Base-by-base conservation (phyloP, 2,113 vertebrate genomes). In the Brachyistius frenatus region DNA sequence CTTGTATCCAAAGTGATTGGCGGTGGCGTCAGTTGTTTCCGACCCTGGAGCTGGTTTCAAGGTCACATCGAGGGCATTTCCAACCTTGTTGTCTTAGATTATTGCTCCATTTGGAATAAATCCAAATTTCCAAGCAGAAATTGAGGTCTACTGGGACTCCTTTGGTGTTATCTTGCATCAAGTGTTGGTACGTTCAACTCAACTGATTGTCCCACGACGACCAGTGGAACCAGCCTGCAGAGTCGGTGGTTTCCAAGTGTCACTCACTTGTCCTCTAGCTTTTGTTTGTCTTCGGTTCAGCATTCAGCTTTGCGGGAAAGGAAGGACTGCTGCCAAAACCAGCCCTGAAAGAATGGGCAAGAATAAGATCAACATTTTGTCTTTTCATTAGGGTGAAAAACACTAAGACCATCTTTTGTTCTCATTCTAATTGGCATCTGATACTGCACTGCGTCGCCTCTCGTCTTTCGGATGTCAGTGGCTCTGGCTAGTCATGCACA, bases 201-300 rank as follows among this genome's bases (percentile, higher is more conserved):
- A 32, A 66, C 66, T 63, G 65, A 84, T 76, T 66, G 62, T 69
- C 68, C 62, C 70, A 47, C 87, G 84, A 84, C 84, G 76, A 81
- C 77, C 57, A 71, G 47, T 76, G 54, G 76, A 85, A 87, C 23
- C 63, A 81, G 76, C 50, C 47, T 56, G 35, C 73, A 76, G 76
- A 78, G 73, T 73, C 73, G 6, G 78, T 83, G 68, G 86, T 84
- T 86, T 83, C 84, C 78, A 84, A 78, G 81, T 84, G 78, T 86
- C 79, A 77, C 46, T 88, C 76, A 81, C 62, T 91, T 85, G 78
- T 88, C 73, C 64, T 91, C 83, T 69, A 72, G 78, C 81, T 86
- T 90, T 84, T 77, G 81, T 90, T 83, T 85, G 76, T 80, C 81
- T 89, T 87, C 69, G 73, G 73, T 85, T 87, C 75, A 78, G 63